phyloP scores from a whole-genome alignment of 2,888 invertebrate genomes.

The Cryptocheilus praepositus region DNA sequence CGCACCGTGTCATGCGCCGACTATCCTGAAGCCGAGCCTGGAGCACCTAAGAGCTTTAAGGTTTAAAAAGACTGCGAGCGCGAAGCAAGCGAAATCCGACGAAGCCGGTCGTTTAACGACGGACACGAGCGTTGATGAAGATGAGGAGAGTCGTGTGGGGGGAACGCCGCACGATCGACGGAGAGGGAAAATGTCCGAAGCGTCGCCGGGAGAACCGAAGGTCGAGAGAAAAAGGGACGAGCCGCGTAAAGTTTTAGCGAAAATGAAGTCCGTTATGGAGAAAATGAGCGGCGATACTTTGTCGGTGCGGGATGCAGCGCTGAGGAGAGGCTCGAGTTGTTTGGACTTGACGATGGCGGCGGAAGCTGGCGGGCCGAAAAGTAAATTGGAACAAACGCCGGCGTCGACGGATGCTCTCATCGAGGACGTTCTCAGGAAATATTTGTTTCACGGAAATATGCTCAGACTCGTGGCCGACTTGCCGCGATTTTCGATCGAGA shows the following conservation, averaged over 20 bases:
- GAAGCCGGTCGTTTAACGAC: slow-evolving; percentile 25
- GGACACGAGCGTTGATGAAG: slow-evolving; percentile 16
- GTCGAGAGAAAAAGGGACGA: neutral
- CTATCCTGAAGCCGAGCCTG: slow-evolving; percentile 61
- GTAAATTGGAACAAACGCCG: neutral
- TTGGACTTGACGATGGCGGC: slow-evolving; percentile 11
- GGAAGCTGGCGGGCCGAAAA: neutral
- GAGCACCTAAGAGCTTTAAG: slow-evolving; percentile 66
- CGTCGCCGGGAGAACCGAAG: neutral
- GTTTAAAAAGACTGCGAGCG: slow-evolving; percentile 39
- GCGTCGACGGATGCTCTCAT: neutral
- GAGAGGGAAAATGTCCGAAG: neutral
- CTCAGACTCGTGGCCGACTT: slow-evolving; percentile 13
- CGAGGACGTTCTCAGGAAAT: neutral
- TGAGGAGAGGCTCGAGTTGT: slow-evolving; percentile 32
- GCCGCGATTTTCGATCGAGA: slow-evolving; percentile 43
- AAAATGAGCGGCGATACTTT: slow-evolving; percentile 1
- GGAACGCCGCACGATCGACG: neutral
- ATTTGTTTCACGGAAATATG: neutral
- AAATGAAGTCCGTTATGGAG: slow-evolving; percentile 20
- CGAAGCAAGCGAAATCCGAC: slow-evolving; percentile 36
- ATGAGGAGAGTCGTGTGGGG: neutral
- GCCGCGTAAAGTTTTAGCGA: slow-evolving; percentile 13
- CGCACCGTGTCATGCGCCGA: slow-evolving; percentile 68
- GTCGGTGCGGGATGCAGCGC: neutral